A percentile compares a stretch with the other conserved stretches of the same genome.
These are phyloP conservation scores for Mus spretus DNA, from an alignment of 2,797 vertebrate genomes.

Conservation along the genomic window DNA sequence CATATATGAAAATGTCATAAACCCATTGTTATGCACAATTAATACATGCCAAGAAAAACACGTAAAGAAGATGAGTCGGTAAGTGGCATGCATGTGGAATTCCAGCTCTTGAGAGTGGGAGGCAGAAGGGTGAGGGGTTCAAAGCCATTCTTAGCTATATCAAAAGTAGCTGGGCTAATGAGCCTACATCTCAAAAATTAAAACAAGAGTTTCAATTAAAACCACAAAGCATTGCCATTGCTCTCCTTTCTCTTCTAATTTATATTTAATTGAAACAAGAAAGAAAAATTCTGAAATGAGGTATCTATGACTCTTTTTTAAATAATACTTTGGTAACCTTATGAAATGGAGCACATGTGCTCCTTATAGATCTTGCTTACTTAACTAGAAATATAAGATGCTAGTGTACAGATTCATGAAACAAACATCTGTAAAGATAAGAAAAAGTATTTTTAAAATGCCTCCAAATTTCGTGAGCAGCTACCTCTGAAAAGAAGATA, in stretches of 20 bases:
- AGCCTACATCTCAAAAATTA: neutral
- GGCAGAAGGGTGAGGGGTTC: neutral
- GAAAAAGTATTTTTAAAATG: neutral
- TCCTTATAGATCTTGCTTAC: neutral
- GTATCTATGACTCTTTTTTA: neutral
- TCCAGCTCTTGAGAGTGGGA: neutral
- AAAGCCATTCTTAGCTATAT: neutral
- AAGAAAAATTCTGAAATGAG: neutral
- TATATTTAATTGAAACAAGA: neutral
- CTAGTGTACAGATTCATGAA: neutral
- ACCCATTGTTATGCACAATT: neutral
- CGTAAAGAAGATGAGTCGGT: neutral
- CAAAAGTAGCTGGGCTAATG: neutral
- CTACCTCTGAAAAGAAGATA: neutral
- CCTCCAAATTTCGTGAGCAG: neutral
- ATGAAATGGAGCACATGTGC: neutral
- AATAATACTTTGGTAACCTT: neutral
- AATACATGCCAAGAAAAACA: neutral
- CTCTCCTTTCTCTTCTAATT: neutral
- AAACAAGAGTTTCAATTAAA: neutral
- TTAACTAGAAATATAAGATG: neutral
- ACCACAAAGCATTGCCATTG: neutral
- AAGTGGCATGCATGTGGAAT: neutral
- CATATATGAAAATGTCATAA: neutral
- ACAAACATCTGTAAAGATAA: neutral